Percentiles rank a stretch among this genome's conserved stretches.
Evolutionary conservation across 2,797 vertebrate genomes (phyloP).

Genomic region (Pangasius djambal): DNA sequence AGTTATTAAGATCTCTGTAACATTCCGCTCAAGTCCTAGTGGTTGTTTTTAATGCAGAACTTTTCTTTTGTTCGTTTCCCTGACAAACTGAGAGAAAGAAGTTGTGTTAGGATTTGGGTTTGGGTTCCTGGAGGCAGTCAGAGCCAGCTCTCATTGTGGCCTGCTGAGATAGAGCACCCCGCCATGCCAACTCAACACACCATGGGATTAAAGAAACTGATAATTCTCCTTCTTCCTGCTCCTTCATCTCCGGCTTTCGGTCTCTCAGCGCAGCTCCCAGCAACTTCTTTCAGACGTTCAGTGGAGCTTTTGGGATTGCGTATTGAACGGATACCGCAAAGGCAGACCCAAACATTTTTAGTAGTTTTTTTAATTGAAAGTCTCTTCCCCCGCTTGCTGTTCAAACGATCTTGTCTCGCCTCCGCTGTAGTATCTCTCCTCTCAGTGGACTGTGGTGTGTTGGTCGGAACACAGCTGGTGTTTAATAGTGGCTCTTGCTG

Average conservation of each 20-base stretch:
- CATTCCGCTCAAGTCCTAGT: conserved; percentile 14
- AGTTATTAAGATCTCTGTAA: conserved; percentile 18
- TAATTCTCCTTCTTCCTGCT: conserved; percentile 35
- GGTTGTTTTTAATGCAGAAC: conserved; percentile 21
- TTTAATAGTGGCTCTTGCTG: conserved; percentile 40
- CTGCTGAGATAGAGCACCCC: conserved; percentile 45
- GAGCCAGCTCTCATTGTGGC: conserved; percentile 42
- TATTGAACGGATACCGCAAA: conserved; percentile 17
- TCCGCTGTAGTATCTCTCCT: conserved; percentile 17
- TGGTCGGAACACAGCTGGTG: conserved; percentile 43
- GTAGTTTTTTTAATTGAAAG: conserved; percentile 48
- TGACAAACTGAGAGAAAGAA: conserved; percentile 11
- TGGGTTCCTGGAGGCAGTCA: conserved; percentile 37
- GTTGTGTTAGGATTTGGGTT: conserved; percentile 14
- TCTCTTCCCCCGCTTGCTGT: conserved; percentile 20
- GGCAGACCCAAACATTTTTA: conserved; percentile 32
- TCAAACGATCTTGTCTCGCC: conserved; percentile 24
- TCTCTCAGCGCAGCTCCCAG: conserved; percentile 23
- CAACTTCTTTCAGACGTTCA: conserved; percentile 31
- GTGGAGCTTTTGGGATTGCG: not conserved
- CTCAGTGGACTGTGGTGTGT: conserved; percentile 38
- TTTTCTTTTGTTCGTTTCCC: conserved; percentile 10
- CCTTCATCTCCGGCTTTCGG: conserved; percentile 35
- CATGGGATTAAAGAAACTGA: conserved; percentile 57
- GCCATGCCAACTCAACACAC: conserved; percentile 50